These are phyloP conservation scores for Cremastinae sp. DNA, from an alignment of 2,888 invertebrate genomes.

Conservation along the genomic window DNA sequence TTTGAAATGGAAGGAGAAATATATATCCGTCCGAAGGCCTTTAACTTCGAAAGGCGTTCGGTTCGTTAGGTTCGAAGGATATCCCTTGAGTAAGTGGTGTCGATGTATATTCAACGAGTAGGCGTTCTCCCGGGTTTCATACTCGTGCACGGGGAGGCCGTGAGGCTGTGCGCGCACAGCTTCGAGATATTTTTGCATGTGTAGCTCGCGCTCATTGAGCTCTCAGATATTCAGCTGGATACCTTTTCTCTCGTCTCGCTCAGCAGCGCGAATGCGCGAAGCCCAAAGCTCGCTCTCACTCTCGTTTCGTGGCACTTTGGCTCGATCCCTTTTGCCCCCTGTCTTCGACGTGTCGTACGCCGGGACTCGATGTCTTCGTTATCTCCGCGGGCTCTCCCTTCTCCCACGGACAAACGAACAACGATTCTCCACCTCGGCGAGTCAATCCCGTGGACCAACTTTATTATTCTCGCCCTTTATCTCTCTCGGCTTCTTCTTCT, in stretches of 20 bases:
- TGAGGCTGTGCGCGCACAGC: constrained; percentile 35
- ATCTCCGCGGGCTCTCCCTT: constrained; percentile 63
- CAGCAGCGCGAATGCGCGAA: constrained; percentile 13
- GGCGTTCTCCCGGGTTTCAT: constrained; percentile 65
- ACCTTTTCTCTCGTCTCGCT: constrained; percentile 28
- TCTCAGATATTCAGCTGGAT: constrained; percentile 41
- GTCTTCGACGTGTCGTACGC: constrained; percentile 60
- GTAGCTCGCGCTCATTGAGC: constrained; percentile 43
- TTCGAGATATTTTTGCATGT: constrained; percentile 9
- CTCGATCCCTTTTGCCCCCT: constrained; percentile 18
- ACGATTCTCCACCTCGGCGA: constrained; percentile 37
- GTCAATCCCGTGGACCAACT: constrained; percentile 36
- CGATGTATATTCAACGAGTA: constrained; percentile 69
- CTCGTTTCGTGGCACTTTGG: constrained; percentile 47
- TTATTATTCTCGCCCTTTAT: constrained; percentile 56
- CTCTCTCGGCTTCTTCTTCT: constrained; percentile 58
- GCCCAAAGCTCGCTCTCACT: constrained; percentile 12
- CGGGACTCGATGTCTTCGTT: constrained; percentile 68
- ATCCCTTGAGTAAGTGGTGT: constrained; percentile 64
- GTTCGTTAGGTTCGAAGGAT: constrained; percentile 66
- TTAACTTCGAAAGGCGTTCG: constrained; percentile 64
- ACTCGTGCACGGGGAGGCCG: constrained; percentile 43
- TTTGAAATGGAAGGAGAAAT: constrained; percentile 50
- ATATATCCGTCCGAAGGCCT: constrained; percentile 61
- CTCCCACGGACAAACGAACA: constrained; percentile 30